These are phyloP conservation scores for Leptodirus hochenwartii DNA, from an alignment of 2,888 invertebrate genomes.

Conservation along the genomic window DNA sequence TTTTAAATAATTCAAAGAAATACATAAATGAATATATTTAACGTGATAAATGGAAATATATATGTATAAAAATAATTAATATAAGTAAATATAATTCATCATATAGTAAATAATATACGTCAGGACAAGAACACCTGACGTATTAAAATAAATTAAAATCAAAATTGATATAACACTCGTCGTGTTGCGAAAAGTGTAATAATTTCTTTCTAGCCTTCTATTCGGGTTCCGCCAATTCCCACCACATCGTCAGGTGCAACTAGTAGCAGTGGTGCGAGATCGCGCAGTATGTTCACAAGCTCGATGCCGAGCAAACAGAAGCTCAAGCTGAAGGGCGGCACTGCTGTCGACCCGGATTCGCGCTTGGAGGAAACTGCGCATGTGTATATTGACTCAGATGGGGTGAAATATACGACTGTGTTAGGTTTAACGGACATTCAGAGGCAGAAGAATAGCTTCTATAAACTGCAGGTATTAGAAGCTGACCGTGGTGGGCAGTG, in stretches of 20 bases:
- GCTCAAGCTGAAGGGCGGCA: slow-evolving; percentile 58
- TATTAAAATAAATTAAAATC: no score
- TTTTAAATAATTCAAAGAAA: no score
- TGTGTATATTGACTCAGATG: slow-evolving; percentile 33
- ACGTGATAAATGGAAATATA: no score
- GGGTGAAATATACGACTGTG: slow-evolving; percentile 54
- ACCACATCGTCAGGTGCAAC: no score
- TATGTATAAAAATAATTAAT: no score
- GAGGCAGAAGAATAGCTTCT: slow-evolving; percentile 78
- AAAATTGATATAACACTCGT: no score
- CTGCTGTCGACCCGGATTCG: slow-evolving; percentile 86
- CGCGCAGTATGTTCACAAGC: slow-evolving; percentile 26
- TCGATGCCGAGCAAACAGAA: slow-evolving; percentile 41
- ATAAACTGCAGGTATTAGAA: slow-evolving; percentile 82
- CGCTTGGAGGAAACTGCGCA: slow-evolving; percentile 60
- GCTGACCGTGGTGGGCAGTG: slow-evolving; percentile 44
- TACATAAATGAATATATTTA: no score
- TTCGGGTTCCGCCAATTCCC: slow-evolving; percentile 21
- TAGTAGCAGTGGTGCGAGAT: no score
- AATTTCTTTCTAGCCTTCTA: slow-evolving; percentile 19
- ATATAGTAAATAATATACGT: no score
- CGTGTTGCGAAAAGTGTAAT: no score
- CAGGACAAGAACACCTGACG: no score
- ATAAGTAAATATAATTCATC: no score
- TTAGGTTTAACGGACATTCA: slow-evolving; percentile 76